Evolutionary conservation across 2,797 vertebrate species (phyloP).

Genomic region (Paedocypris micromegethes): DNA sequence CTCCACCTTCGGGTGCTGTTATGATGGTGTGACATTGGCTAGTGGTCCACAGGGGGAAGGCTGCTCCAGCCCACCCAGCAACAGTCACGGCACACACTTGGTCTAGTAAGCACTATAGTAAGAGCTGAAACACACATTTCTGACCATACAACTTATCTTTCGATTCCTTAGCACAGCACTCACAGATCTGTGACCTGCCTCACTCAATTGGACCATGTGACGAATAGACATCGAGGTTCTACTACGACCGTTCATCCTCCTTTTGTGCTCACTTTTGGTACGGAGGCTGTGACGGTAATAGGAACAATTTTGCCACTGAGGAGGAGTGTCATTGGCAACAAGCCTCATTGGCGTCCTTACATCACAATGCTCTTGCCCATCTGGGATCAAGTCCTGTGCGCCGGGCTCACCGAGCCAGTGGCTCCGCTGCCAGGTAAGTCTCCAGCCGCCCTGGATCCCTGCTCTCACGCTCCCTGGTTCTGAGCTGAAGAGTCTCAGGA

Average conservation of each 20-base stretch:
- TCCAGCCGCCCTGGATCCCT: conserved; percentile 14
- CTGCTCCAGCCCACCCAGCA: conserved; percentile 71
- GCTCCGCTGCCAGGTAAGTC: conserved; percentile 69
- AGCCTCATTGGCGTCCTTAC: conserved; percentile 54
- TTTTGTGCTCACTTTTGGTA: conserved; percentile 89
- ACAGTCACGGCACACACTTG: conserved; percentile 47
- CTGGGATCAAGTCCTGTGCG: conserved; percentile 55
- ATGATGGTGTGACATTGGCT: conserved; percentile 75
- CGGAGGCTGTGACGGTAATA: conserved; percentile 83
- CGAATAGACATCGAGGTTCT: conserved; percentile 78
- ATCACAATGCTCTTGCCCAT: conserved; percentile 35
- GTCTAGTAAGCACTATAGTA: too few species aligned
- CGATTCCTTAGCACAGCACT: conserved; percentile 60
- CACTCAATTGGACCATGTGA: conserved; percentile 77
- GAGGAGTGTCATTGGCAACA: conserved; percentile 68
- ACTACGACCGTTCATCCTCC: conserved; percentile 67
- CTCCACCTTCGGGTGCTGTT: conserved; percentile 86
- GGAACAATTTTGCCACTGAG: conserved; percentile 79
- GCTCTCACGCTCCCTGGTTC: conserved; percentile 17
- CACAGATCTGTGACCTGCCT: conserved; percentile 75
- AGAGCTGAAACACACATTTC: too few species aligned
- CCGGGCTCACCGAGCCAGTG: conserved; percentile 51
- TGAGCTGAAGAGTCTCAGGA: conserved; percentile 32
- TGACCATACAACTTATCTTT: neutral
- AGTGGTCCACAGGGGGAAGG: conserved; percentile 79